Evolutionary conservation across 2,113 vertebrate genomes (phyloP).

Genomic region (Spermophilus dauricus): DNA sequence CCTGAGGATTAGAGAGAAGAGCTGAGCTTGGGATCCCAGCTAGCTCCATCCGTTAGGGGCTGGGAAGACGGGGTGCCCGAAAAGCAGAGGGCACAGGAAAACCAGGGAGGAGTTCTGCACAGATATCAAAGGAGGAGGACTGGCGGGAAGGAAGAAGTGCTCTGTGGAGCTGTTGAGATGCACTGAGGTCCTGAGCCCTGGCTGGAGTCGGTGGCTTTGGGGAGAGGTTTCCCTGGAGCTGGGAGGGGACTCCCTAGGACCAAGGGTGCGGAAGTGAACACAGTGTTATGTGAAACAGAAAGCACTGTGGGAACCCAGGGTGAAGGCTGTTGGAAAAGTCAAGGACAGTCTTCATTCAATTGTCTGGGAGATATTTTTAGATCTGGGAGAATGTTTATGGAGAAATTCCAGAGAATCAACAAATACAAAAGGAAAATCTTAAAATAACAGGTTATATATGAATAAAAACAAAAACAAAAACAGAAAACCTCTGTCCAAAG

Average conservation of each 20-base stretch:
- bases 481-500: background rate
- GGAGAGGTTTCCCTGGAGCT: background rate
- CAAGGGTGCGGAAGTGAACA: background rate
- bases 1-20: background rate
- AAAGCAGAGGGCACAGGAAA: background rate
- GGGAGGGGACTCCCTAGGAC: background rate
- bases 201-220: background rate
- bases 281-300: accelerated
- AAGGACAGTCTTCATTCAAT: background rate
- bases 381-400: background rate
- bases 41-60: background rate
- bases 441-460: background rate
- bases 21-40: background rate
- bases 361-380: background rate
- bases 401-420: conserved; percentile 3
- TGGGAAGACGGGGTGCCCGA: background rate
- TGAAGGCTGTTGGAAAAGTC: background rate
- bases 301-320: background rate
- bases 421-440: background rate
- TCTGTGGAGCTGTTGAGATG: background rate
- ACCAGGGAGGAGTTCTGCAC: background rate
- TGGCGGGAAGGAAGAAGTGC: background rate
- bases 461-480: no score
- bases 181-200: background rate
- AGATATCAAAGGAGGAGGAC: background rate